Evolutionary conservation across 2,888 invertebrate species (phyloP).

Genomic region (Xestia ashworthii): DNA sequence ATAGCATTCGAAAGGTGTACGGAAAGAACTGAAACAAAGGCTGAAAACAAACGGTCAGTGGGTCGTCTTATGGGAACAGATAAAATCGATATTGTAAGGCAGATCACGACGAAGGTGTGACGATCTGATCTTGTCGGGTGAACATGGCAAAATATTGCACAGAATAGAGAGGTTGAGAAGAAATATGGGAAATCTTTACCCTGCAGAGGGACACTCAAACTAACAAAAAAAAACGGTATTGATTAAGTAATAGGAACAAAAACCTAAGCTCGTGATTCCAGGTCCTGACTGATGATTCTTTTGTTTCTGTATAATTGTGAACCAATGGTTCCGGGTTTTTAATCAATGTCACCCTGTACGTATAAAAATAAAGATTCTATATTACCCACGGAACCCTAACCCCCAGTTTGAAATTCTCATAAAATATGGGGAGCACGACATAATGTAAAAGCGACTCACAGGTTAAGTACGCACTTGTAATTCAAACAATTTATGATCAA

Average conservation of each 20-base stretch:
- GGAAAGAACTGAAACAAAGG: not conserved
- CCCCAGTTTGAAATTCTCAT: slow-evolving; percentile 23
- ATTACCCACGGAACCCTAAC: slow-evolving; percentile 1
- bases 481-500: slow-evolving; percentile 40
- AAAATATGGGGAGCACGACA: slow-evolving; percentile 28
- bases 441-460: slow-evolving; percentile 18
- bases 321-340: not conserved
- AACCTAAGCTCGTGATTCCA: not conserved
- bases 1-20: not conserved
- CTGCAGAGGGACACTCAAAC: too few species aligned
- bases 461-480: slow-evolving; percentile 41
- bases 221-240: not conserved
- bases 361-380: not conserved
- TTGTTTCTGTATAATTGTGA: not conserved
- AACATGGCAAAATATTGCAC: too few species aligned
- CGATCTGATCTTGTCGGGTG: too few species aligned
- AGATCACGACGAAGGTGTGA: too few species aligned
- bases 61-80: too few species aligned
- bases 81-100: too few species aligned
- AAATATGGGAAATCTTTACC: too few species aligned
- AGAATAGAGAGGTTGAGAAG: too few species aligned
- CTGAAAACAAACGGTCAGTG: not conserved
- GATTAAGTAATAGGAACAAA: not conserved
- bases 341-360: not conserved
- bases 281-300: not conserved